phyloP scores from a whole-genome alignment of 2,888 invertebrate genomes.

The Cerceris rybyensis region DNA sequence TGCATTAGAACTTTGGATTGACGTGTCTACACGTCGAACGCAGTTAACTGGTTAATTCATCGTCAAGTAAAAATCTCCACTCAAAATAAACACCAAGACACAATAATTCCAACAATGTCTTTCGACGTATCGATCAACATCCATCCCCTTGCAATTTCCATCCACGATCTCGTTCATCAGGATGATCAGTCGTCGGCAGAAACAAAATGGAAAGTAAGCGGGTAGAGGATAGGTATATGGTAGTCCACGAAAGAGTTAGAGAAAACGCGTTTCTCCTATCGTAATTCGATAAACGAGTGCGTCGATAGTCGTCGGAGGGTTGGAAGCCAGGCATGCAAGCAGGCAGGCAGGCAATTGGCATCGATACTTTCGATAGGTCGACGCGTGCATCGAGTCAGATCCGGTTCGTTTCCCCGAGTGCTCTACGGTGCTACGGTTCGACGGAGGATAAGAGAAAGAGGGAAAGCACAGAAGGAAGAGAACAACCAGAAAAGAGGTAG shows the following conservation, averaged over 20 bases:
- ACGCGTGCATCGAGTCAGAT: slow-evolving; percentile 70
- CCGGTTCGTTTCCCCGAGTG: slow-evolving; percentile 75
- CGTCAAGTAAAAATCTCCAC: neutral
- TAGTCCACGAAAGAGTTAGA: slow-evolving; percentile 48
- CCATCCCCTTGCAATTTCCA: slow-evolving; percentile 4
- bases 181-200: slow-evolving; percentile 34
- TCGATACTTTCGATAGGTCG: slow-evolving; percentile 74
- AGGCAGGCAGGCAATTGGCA: slow-evolving; percentile 71
- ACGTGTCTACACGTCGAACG: too few species aligned
- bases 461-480: slow-evolving; percentile 30
- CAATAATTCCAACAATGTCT: neutral
- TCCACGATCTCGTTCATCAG: slow-evolving; percentile 38
- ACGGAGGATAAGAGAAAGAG: slow-evolving; percentile 52
- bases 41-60: too few species aligned
- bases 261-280: slow-evolving; percentile 63
- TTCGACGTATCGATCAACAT: neutral
- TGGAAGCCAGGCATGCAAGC: slow-evolving; percentile 33
- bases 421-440: slow-evolving; percentile 66
- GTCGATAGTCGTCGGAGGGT: slow-evolving; percentile 56
- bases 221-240: slow-evolving; percentile 5
- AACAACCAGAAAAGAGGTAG: neutral
- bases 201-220: slow-evolving; percentile 34
- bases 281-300: slow-evolving; percentile 73
- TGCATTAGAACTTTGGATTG: too few species aligned
- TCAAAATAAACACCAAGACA: neutral